These are phyloP conservation scores for Sinohyriopsis cumingii DNA, from an alignment of 2,888 invertebrate genomes.

Conservation along the genomic window DNA sequence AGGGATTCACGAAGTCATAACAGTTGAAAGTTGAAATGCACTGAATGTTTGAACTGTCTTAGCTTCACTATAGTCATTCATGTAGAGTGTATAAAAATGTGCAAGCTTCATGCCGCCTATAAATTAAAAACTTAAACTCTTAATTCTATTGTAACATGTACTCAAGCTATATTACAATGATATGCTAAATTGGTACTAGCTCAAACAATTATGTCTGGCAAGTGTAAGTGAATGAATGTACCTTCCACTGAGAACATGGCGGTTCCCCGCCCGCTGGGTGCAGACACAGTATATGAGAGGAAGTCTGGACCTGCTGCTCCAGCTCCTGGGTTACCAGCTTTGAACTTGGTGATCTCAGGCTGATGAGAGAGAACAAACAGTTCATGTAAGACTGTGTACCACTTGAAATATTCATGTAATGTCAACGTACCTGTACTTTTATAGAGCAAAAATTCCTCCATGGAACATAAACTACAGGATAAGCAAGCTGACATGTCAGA, in stretches of 20 bases:
- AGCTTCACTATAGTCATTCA: no score
- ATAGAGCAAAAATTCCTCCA: not conserved
- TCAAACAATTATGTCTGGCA: not conserved
- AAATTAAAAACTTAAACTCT: not conserved
- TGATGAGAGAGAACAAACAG: constrained; percentile 26
- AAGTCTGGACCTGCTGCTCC: constrained; percentile 45
- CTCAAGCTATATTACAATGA: not conserved
- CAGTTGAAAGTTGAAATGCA: no score
- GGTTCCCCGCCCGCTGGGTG: constrained; percentile 65
- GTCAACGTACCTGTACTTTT: not conserved
- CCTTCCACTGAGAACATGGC: constrained; percentile 63
- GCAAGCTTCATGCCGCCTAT: not conserved
- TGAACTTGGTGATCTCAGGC: constrained; percentile 59
- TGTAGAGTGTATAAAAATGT: not conserved
- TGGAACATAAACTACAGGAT: not conserved
- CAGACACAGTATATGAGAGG: constrained; percentile 67
- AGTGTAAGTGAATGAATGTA: constrained; percentile 24
- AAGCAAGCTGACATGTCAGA: no score
- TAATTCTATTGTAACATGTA: not conserved
- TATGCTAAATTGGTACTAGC: not conserved
- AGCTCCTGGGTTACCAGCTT: constrained; percentile 28
- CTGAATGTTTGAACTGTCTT: no score
- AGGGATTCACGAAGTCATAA: no score
- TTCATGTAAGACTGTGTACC: not conserved
- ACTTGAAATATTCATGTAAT: not conserved